Conservation (phyloP, 1,140 invertebrate genomes). For the Bombus sibiricus region DNA sequence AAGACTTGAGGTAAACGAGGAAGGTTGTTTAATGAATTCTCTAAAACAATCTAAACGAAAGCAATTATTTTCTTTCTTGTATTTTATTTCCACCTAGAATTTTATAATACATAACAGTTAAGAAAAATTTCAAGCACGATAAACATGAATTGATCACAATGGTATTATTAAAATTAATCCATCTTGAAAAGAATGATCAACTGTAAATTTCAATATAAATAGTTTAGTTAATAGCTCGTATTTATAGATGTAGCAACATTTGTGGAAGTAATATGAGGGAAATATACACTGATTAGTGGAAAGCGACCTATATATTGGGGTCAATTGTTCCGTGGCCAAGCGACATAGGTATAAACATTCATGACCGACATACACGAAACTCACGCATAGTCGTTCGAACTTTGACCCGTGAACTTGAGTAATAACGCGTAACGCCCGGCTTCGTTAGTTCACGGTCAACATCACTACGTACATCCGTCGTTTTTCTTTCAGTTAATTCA, state of each 20-base stretch:
- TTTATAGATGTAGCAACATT: background rate
- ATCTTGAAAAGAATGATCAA: background rate
- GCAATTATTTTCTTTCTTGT: no score
- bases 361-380: conserved; percentile 35
- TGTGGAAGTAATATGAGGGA: background rate
- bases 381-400: conserved; percentile 40
- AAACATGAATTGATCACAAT: background rate
- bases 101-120: no score
- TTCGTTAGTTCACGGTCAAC: conserved; percentile 64
- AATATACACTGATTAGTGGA: background rate
- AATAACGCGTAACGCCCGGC: conserved; percentile 57
- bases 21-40: no score
- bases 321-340: conserved; percentile 16
- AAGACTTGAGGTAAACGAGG: no score
- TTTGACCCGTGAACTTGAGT: conserved; percentile 60
- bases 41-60: no score
- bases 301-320: conserved; percentile 10
- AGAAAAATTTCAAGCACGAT: background rate
- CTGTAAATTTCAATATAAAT: background rate
- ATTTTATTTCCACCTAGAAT: background rate
- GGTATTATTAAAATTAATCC: no score
- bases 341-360: conserved; percentile 18
- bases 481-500: background rate
- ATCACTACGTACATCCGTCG: conserved; percentile 32
- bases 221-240: background rate